Base-by-base conservation (phyloP, 2,888 invertebrate species). In the Kuschelorhynchus macadamiae region DNA sequence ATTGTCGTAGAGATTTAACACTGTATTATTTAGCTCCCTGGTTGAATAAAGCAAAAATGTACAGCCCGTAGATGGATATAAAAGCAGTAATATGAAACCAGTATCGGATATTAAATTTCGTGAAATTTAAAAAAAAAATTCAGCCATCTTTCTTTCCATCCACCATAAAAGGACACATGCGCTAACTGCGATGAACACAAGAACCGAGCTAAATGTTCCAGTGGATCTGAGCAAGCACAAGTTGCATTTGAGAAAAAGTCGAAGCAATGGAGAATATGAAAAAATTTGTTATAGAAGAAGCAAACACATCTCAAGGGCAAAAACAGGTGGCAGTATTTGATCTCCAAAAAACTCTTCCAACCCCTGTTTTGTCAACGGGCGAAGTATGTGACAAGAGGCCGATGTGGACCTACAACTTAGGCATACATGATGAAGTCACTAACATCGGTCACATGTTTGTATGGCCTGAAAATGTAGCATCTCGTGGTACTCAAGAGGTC, bases 401-500 rank as follows among this genome's bases (percentile, higher is more conserved):
- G 16, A 14, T 39, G 16, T 39, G 39, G 39, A 39, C 39, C 12
- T 39, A 14, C 39, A 39, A 39, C 16, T 17, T 47, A 20, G 17
- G 47, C 12, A 20, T 47, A n/a, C 47, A 47, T 9, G 47, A 47
- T 25, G 20, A 47, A 25, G 47, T 47, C 7, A 18, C 20, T n/a
- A 17, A 47, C n/a, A 9, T 17, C 20, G 17, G 20, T 5, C 20
- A 18, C 20, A 47, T 47, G 47, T 47, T 16, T 16, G 7, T 41
- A 7, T 14, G 41, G 41, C 14, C 41, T 7, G 41, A 41, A 14
- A 41, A 16, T 41, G 41, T 14, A 3, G 41, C 41, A 14, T 41
- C 41, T 16, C 41, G 25, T 5, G 25, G 25, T 5, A 7, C 25
- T 25, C 25, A 25, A 25, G 25, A 25, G 25, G 25, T 25, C 4